Evolutionary conservation across 1,140 invertebrate species (phyloP), one percentile per base, ranked within the genome.

Genomic region (Caenorhabditis brenneri): DNA sequence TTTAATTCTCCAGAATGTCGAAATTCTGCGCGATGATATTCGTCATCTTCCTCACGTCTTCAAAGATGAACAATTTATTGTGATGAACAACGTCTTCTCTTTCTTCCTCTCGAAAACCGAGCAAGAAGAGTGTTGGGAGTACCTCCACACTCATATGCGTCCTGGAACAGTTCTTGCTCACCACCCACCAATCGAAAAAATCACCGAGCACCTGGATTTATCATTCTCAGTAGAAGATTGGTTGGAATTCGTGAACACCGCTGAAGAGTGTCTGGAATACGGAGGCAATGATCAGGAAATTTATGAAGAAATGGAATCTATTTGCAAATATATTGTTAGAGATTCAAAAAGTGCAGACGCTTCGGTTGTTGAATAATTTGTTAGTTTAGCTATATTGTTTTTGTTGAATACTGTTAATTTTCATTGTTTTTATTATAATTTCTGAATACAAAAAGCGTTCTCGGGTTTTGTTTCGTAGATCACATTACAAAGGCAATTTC

Each of bases 291-390:
- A 74, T 74, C 42, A n/a, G 36, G 65, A 74, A 42, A 42, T 74
- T n/a, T 74, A 24, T 24, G 65, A 74, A 19, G 65, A 74, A 24
- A 74, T 74, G 65, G 65, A 39, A 46, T 74, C 65, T n/a, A 39
- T 74, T 74, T 74, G 65, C 65, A 74, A 74, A 29, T 74, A 74
- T n/a, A 74, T 74, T 74, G 65, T 74, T 7, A n/a, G 10, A n/a
- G 29, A 74, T 46, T n/a, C 65, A 55, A 27, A 7, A 15, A 27
- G 5, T 24, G 19, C 24, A 27, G 53, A 55, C 9, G 19, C 15
- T 10, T n/a, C 39, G 12, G 39, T 6, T 42, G 39, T 19, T 51
- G 15, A 16, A 19, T 51, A 51, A n/a, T 51, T 55, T 55, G 24
- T 27, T 55, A 10, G 15, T 55, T 7, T 7, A 2, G 7, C 27